Evolutionary conservation across 1,140 invertebrate species (phyloP).

Genomic region (Probaryconus sp.): DNA sequence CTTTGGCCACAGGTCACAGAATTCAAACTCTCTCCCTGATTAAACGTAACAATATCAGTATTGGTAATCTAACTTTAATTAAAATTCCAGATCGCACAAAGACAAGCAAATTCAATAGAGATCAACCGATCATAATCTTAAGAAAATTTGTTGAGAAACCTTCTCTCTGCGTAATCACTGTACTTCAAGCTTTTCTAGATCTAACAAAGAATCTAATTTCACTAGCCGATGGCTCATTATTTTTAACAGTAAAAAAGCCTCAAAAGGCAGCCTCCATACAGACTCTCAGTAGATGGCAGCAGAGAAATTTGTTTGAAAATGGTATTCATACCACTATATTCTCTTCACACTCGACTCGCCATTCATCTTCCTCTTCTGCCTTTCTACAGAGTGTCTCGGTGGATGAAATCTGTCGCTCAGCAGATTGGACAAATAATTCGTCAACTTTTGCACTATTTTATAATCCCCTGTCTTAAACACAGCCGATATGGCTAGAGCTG

Average conservation of each 20-base stretch:
- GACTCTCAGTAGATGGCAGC: conserved; percentile 17
- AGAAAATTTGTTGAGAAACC: neutral
- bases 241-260: conserved; percentile 8
- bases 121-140: conserved; percentile 10
- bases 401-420: conserved; percentile 13
- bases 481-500: conserved; percentile 5
- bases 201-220: neutral
- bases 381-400: neutral
- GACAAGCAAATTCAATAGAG: neutral
- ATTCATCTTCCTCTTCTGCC: conserved; percentile 3
- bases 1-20: conserved; percentile 6
- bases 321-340: conserved; percentile 14
- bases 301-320: conserved; percentile 3
- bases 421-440: conserved; percentile 16
- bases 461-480: conserved; percentile 1
- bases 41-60: conserved; percentile 13
- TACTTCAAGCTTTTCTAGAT: neutral
- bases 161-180: neutral
- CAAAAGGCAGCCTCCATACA: neutral
- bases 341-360: conserved; percentile 4
- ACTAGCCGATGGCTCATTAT: neutral
- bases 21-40: conserved; percentile 15
- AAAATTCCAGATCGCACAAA: conserved; percentile 13
- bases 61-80: conserved; percentile 7
- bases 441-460: conserved; percentile 5